phyloP scores from a whole-genome alignment of 2,113 vertebrate species.

The Corythornis madagascariensis region DNA sequence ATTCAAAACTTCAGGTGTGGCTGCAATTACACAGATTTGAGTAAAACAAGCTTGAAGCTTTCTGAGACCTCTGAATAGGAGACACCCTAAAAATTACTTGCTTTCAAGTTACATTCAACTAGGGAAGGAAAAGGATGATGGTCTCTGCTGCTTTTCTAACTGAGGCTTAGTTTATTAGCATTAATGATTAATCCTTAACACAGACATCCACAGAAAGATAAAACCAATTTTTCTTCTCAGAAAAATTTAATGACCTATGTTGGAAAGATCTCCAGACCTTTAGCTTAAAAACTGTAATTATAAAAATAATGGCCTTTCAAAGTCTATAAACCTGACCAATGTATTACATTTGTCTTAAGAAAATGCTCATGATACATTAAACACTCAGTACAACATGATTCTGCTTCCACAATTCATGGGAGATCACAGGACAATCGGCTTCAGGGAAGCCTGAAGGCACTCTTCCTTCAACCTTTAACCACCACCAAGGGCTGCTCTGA shows the following conservation, averaged over 20 bases:
- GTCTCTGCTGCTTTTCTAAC: background rate
- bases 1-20: background rate
- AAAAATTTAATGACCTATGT: background rate
- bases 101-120: background rate
- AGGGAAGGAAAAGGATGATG: background rate
- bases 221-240: background rate
- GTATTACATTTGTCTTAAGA: background rate
- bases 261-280: background rate
- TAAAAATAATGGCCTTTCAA: background rate
- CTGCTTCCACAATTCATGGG: rapidly evolving
- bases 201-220: background rate
- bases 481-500: background rate
- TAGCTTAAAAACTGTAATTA: background rate
- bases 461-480: background rate
- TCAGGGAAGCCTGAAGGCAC: background rate
- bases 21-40: background rate
- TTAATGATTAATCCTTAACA: background rate
- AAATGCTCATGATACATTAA: background rate
- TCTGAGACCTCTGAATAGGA: background rate
- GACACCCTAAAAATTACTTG: background rate
- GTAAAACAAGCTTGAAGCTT: background rate
- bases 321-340: background rate
- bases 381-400: background rate
- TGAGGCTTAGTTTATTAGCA: background rate
- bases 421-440: background rate